Percentiles rank a stretch among this genome's conserved stretches.
phyloP scores from a whole-genome alignment of 2,113 vertebrate species.

The Laticauda colubrina region DNA sequence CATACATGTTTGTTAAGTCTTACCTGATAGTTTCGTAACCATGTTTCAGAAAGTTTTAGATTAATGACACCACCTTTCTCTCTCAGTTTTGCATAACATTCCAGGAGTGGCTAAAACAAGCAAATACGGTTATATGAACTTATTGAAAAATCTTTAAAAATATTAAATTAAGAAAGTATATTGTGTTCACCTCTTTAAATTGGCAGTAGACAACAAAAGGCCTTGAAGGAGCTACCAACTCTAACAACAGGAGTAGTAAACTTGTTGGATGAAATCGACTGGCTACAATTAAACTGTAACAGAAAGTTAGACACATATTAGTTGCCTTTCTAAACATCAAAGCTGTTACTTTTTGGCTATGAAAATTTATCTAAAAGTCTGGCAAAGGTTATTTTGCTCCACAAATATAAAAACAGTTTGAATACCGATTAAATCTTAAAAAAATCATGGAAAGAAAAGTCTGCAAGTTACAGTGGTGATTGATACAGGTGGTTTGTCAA shows the following conservation, averaged over 20 bases:
- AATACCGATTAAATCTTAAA: not conserved
- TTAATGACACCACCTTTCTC: conserved; percentile 87
- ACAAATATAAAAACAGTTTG: not conserved
- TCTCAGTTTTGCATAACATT: conserved; percentile 92
- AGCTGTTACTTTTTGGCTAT: not conserved
- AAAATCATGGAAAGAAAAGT: not conserved
- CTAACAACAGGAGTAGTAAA: conserved; percentile 80
- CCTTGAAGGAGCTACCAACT: conserved; percentile 90
- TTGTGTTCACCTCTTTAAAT: conserved; percentile 87
- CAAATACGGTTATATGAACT: not conserved
- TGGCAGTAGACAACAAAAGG: conserved; percentile 95
- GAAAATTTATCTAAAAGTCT: not conserved
- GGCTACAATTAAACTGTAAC: conserved; percentile 87
- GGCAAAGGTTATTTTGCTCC: not conserved
- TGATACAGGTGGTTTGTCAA: not conserved
- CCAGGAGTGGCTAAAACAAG: conserved; percentile 83
- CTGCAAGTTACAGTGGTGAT: not conserved
- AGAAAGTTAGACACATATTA: conserved; percentile 45
- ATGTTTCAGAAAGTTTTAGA: conserved; percentile 89
- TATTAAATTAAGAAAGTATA: not conserved
- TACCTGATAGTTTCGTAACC: conserved; percentile 97
- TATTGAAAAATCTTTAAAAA: not conserved
- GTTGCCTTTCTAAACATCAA: not conserved
- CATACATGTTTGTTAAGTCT: not conserved
- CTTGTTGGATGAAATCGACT: conserved; percentile 88